Evolutionary conservation across 1,140 invertebrate genomes (phyloP).

Genomic region (Temnothorax longispinosus): DNA sequence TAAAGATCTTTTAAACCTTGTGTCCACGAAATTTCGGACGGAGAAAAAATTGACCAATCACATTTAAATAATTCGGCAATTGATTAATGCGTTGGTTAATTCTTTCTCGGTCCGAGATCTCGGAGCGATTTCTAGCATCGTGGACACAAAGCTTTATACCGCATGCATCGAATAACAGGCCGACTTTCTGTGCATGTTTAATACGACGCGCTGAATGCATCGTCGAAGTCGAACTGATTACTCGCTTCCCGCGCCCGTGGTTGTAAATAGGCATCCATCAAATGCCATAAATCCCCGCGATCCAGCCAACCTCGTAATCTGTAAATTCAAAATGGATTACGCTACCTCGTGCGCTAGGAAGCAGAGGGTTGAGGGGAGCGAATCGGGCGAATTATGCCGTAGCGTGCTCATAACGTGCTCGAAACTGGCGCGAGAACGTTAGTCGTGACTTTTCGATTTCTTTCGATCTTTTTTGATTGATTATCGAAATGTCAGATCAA

Average conservation of each 20-base stretch:
- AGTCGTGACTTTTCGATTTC: constrained; percentile 42
- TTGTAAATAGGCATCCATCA: constrained; percentile 52
- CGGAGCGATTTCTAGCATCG: too few species aligned
- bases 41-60: too few species aligned
- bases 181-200: constrained; percentile 41
- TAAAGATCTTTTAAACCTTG: too few species aligned
- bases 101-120: too few species aligned
- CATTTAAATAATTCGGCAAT: too few species aligned
- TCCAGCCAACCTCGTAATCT: constrained; percentile 58
- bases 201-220: neutral
- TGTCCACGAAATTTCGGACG: neutral
- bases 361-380: neutral
- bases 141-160: neutral
- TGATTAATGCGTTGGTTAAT: too few species aligned
- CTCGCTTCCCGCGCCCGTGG: constrained; percentile 24
- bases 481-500: constrained; percentile 54
- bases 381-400: constrained; percentile 6
- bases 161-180: constrained; percentile 1
- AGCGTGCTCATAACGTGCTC: neutral
- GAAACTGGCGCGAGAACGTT: neutral
- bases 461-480: neutral
- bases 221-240: constrained; percentile 60
- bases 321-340: constrained; percentile 73
- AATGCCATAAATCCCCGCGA: constrained; percentile 65
- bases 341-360: constrained; percentile 13